Base-by-base conservation (phyloP, 2,113 vertebrate species). In the Anolis carolinensis region DNA sequence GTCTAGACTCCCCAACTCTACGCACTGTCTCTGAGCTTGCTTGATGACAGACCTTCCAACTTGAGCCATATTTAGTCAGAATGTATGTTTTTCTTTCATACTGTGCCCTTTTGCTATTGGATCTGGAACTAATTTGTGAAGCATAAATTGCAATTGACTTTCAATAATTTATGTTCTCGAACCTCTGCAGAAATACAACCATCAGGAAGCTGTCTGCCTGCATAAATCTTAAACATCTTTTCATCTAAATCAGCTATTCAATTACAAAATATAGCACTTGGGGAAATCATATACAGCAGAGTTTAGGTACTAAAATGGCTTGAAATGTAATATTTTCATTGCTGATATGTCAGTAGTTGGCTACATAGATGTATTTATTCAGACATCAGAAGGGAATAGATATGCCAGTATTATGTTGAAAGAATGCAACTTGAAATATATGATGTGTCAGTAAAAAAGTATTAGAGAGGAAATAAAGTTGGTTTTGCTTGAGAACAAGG, bases 101-200 rank as follows among this genome's bases (percentile, higher is more conserved):
- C 89, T 63, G 63, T 63, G 67, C 77, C 25, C 18, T 88, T 79
- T 83, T 84, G 5, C 73, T 83, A 87, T 73, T 81, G 79, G 70
- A 89, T 87, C 88, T 92, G 90, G 89, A 94, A 63, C 77, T 92
- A 83, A 92, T 91, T 90, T 91, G 90, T 77, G 71, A 89, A 93
- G 87, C 77, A 90, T 79, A 93, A 89, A 77, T 85, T 88, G 87
- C 82, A 89, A 71, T 0, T 89, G 81, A 88, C 72, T 89, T 93
- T 85, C 84, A 93, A 71, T 86, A 89, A 93, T 83, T 92, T 87
- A 89, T 76, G 81, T 82, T 74, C 44, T 90, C 68, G 59, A 87
- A 89, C 81, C 82, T 89, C 90, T 84, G 25, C 71, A 87, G 92
- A 93, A 65, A 91, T 89, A 85, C 75, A 90, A 81, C 10, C 84